phyloP scores from a whole-genome alignment of 2,888 invertebrate species.

The Alloplasta piceator region DNA sequence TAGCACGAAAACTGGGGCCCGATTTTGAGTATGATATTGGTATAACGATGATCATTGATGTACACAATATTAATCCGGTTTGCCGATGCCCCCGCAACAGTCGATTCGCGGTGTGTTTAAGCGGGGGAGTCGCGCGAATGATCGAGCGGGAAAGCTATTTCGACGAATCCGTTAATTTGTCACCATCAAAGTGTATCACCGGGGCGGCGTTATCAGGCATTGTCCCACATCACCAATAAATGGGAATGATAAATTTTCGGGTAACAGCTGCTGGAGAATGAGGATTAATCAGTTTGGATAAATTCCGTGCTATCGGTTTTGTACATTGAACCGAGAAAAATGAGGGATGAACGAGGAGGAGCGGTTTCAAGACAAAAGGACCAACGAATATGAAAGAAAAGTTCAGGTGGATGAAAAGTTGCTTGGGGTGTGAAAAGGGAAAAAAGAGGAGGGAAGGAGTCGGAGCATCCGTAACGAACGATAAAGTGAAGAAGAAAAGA shows the following conservation, averaged over 20 bases:
- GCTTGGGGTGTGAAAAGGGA: conserved; percentile 1
- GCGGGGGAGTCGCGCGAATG: not conserved
- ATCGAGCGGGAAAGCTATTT: not conserved
- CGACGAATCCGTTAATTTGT: conserved; percentile 47
- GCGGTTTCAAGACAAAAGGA: not conserved
- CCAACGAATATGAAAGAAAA: not conserved
- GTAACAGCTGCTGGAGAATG: too few relatives aligned
- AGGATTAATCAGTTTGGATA: too few relatives aligned
- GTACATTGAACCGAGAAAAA: not conserved
- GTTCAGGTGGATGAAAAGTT: not conserved
- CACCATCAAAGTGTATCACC: conserved; percentile 28
- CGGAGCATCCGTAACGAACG: conserved; percentile 11
- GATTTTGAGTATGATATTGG: too few relatives aligned
- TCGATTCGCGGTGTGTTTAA: too few relatives aligned
- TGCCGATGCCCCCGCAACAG: too few relatives aligned
- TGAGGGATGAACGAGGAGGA: not conserved
- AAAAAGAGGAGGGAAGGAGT: conserved; percentile 23
- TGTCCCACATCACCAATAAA: not conserved
- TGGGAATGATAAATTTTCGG: too few relatives aligned
- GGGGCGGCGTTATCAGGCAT: not conserved
- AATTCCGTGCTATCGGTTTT: too few relatives aligned
- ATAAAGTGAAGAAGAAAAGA: conserved; percentile 32
- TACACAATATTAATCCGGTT: too few relatives aligned
- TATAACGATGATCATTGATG: too few relatives aligned
- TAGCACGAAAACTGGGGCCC: too few relatives aligned